Conservation (phyloP, 2,797 vertebrate species). For the Pyrocephalus nanus region DNA sequence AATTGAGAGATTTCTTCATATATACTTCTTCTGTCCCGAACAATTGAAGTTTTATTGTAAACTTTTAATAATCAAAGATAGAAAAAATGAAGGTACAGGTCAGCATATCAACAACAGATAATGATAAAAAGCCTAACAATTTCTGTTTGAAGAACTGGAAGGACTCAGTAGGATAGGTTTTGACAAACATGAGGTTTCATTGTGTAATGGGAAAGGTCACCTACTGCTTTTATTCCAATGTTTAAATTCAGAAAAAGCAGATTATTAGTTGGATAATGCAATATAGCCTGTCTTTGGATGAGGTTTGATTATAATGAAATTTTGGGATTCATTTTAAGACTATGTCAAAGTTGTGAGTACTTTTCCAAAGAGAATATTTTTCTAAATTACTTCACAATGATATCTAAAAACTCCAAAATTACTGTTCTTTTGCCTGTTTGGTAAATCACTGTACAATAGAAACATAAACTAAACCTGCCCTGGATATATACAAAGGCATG, state of each 20-base stretch:
- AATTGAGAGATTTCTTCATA: background rate
- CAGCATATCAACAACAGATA: background rate
- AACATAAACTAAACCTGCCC: background rate
- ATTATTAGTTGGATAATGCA: background rate
- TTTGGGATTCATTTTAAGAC: background rate
- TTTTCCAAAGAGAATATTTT: background rate
- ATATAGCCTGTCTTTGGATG: background rate
- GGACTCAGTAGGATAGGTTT: background rate
- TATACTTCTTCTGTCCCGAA: background rate
- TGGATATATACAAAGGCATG: background rate
- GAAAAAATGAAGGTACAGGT: background rate
- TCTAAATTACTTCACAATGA: background rate
- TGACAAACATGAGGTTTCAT: background rate
- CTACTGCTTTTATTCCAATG: background rate
- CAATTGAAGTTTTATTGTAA: background rate
- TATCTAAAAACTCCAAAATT: background rate
- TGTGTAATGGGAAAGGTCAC: background rate
- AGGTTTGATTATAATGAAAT: background rate
- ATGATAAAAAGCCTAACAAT: background rate
- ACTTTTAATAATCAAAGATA: background rate
- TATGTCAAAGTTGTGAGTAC: fast-evolving
- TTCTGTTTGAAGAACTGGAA: background rate
- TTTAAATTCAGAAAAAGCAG: background rate
- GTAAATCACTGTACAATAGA: background rate
- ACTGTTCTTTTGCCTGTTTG: fast-evolving